Evolutionary conservation across 23 tunicate species (phyloP).

Genomic region (Corella eumyota): DNA sequence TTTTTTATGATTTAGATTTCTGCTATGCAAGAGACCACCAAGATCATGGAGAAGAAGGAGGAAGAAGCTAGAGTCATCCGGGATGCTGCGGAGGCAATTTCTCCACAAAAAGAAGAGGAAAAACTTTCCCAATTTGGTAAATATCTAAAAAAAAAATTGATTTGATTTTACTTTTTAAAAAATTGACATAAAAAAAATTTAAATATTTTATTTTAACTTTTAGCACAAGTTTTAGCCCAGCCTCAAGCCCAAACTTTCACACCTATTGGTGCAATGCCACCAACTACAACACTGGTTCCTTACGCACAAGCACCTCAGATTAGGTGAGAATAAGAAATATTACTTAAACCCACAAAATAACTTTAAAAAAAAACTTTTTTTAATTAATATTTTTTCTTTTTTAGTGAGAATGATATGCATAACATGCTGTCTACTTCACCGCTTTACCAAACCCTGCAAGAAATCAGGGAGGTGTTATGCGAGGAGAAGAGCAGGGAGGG

Average conservation of each 20-base stretch:
- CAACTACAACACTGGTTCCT: too few relatives aligned
- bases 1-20: too few relatives aligned
- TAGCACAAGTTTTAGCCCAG: too few relatives aligned
- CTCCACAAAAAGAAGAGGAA: conserved; percentile 5
- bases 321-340: too few relatives aligned
- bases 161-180: neutral
- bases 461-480: conserved; percentile 38
- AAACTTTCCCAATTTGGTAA: too few relatives aligned
- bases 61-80: neutral
- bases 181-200: too few relatives aligned
- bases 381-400: neutral
- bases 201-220: too few relatives aligned
- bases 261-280: too few relatives aligned
- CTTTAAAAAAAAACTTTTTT: neutral
- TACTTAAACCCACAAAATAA: neutral
- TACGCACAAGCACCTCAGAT: too few relatives aligned
- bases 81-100: neutral
- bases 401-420: conserved; percentile 73
- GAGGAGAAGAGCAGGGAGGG: conserved; percentile 25
- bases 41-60: conserved; percentile 1
- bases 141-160: neutral
- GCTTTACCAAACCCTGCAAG: conserved; percentile 72
- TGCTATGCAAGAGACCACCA: conserved; percentile 11
- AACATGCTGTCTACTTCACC: conserved; percentile 63
- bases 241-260: too few relatives aligned